Conservation (phyloP, 2,797 vertebrate genomes). For the Natrix natrix region DNA sequence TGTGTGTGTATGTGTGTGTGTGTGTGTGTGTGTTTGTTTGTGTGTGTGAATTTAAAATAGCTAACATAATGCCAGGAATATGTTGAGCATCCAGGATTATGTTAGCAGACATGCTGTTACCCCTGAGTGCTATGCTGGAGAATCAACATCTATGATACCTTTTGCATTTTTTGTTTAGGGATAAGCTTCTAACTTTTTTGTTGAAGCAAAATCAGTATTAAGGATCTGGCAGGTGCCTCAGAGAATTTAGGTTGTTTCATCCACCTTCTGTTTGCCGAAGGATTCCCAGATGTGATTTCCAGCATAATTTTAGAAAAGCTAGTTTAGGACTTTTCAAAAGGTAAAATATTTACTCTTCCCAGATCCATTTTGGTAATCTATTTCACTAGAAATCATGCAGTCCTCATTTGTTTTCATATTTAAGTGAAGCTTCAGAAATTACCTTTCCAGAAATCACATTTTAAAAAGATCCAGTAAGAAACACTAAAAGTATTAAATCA, state of each 20-base stretch:
- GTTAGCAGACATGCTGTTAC: slow-evolving; percentile 44
- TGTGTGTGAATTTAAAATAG: background rate
- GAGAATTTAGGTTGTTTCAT: background rate
- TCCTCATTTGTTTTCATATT: background rate
- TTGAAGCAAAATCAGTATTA: background rate
- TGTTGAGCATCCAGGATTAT: background rate
- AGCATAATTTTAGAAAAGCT: background rate
- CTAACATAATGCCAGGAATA: background rate
- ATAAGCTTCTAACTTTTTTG: background rate
- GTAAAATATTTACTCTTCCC: background rate
- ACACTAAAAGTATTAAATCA: background rate
- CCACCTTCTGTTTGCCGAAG: background rate
- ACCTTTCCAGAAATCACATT: background rate
- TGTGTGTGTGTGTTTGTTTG: no score
- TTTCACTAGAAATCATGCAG: background rate
- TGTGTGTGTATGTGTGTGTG: no score
- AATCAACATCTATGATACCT: background rate
- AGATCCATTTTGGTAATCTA: background rate
- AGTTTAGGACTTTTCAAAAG: background rate
- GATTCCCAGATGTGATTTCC: background rate
- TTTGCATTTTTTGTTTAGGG: background rate
- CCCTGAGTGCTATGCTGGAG: background rate
- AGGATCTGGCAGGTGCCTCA: background rate
- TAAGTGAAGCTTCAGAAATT: background rate
- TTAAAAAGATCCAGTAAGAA: background rate